phyloP scores from a whole-genome alignment of 2,113 vertebrate genomes.

The Osmerus mordax region DNA sequence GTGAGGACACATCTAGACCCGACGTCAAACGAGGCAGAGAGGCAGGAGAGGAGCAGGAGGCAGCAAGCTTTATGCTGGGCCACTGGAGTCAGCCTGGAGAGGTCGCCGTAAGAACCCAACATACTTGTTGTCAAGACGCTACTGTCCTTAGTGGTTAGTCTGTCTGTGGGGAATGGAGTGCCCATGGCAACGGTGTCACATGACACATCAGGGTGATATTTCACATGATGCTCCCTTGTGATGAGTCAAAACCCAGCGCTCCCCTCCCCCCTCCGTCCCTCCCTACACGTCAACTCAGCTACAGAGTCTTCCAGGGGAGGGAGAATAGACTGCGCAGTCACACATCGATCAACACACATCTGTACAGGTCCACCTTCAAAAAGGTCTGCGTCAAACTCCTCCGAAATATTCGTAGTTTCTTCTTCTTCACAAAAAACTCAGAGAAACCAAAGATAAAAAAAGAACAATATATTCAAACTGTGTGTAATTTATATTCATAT shows the following conservation, averaged over 20 bases:
- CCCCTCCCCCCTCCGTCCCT: not conserved
- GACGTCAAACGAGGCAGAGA: too few relatives aligned
- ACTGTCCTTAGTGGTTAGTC: constrained; percentile 33
- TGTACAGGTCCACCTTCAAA: constrained; percentile 16
- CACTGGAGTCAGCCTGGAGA: too few relatives aligned
- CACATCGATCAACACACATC: not conserved
- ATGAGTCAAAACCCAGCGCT: not conserved
- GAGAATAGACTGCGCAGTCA: not conserved
- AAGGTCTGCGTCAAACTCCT: constrained; percentile 6
- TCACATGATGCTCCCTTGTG: not conserved
- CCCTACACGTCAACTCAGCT: not conserved
- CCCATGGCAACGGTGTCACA: not conserved
- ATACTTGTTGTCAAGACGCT: not conserved
- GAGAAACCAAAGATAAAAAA: constrained; percentile 24
- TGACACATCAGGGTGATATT: not conserved
- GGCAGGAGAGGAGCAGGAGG: too few relatives aligned
- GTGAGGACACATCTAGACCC: too few relatives aligned
- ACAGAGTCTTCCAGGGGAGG: constrained; percentile 20
- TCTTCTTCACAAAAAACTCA: constrained; percentile 31
- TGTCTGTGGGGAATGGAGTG: constrained; percentile 10
- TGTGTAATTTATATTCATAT: constrained; percentile 61
- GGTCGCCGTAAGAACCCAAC: too few relatives aligned
- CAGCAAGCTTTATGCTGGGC: too few relatives aligned
- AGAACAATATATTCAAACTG: constrained; percentile 57
- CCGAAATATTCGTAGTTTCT: constrained; percentile 5